phyloP scores from a whole-genome alignment of 2,797 vertebrate genomes.

The Molothrus aeneus region DNA sequence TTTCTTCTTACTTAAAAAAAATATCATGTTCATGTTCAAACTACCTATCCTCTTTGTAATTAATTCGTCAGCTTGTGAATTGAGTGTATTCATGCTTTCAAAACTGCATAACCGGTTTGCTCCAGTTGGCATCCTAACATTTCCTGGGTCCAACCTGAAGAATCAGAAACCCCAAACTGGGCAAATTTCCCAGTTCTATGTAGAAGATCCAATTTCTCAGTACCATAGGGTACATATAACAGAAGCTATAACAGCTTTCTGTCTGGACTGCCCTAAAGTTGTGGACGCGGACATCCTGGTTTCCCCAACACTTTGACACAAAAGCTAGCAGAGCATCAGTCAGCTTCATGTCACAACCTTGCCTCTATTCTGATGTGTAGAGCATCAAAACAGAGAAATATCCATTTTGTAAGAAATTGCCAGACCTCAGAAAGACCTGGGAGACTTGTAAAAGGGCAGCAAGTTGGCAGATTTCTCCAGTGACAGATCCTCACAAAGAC shows the following conservation, averaged over 20 bases:
- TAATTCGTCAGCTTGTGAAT: not conserved
- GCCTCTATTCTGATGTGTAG: not conserved
- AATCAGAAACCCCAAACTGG: not conserved
- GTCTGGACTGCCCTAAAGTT: not conserved
- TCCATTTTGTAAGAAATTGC: not conserved
- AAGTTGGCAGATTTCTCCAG: not conserved
- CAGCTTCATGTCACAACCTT: not conserved
- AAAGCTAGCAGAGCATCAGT: not conserved
- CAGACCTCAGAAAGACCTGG: not conserved
- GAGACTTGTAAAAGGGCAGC: not conserved
- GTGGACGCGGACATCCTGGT: rapidly evolving
- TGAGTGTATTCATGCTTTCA: not conserved
- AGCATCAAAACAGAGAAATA: not conserved
- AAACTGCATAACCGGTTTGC: not conserved
- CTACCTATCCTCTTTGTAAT: not conserved
- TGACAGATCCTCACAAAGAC: not conserved
- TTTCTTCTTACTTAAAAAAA: not conserved
- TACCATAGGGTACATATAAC: not conserved
- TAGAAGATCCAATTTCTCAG: not conserved
- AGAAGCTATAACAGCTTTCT: not conserved
- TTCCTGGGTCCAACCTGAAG: not conserved
- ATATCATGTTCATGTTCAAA: not conserved
- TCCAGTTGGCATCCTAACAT: not conserved
- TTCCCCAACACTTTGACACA: not conserved
- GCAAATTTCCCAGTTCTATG: not conserved